Percentiles rank a stretch among this genome's conserved stretches.
phyloP scores from a whole-genome alignment of 2,888 invertebrate species.

The Hirtodrosophila cameraria region DNA sequence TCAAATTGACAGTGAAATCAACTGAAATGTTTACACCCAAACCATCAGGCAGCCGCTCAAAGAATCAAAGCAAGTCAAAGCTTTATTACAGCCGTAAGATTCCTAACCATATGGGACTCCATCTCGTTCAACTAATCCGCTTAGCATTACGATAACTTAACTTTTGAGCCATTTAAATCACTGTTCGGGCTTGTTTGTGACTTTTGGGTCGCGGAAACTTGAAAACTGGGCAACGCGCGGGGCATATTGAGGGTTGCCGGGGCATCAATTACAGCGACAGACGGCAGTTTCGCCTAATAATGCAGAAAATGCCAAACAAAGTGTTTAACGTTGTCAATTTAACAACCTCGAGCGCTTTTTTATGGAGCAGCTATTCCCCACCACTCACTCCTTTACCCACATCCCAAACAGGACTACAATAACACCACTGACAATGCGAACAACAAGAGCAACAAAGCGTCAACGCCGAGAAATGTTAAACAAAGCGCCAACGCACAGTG shows the following conservation, averaged over 20 bases:
- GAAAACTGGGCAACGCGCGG: neutral
- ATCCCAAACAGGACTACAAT: slow-evolving; percentile 35
- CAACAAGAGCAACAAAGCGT: slow-evolving; percentile 50
- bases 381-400: slow-evolving; percentile 10
- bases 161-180: slow-evolving; percentile 80
- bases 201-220: slow-evolving; percentile 53
- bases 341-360: slow-evolving; percentile 79
- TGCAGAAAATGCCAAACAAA: slow-evolving; percentile 81
- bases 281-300: slow-evolving; percentile 74
- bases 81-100: slow-evolving; percentile 31
- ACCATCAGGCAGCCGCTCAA: neutral
- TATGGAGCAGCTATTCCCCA: slow-evolving; percentile 52
- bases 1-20: slow-evolving; percentile 77
- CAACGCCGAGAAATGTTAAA: slow-evolving; percentile 60
- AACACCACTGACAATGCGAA: slow-evolving; percentile 46
- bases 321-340: slow-evolving; percentile 80
- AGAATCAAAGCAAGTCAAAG: neutral
- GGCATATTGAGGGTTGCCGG: slow-evolving; percentile 19
- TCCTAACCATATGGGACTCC: slow-evolving; percentile 49
- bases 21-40: slow-evolving; percentile 58
- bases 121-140: slow-evolving; percentile 59
- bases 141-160: slow-evolving; percentile 77
- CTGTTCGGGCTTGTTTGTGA: slow-evolving; percentile 56
- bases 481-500: slow-evolving; percentile 70
- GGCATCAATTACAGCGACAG: slow-evolving; percentile 76